Evolutionary conservation across 2,797 vertebrate species (phyloP), one percentile per base, ranked within the genome.

Genomic region (Molossus alvarezi): DNA sequence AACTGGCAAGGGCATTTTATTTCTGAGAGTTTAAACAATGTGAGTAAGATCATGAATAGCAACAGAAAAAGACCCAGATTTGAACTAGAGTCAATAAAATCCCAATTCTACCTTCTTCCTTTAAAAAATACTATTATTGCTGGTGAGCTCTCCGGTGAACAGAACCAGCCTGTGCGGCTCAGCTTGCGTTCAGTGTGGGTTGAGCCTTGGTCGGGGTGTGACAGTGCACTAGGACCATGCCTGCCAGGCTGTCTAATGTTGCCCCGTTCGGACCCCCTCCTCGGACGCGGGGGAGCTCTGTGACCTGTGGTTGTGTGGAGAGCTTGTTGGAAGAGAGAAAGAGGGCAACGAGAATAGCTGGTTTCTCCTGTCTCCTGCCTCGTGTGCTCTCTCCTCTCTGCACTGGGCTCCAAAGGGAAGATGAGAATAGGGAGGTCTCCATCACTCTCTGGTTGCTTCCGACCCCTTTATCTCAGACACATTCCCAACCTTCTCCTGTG

Each of bases 371-470:
- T 41, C 37, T 51, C 29, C 18, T 33, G 2, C 6, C 14, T 45
- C 71, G 12, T 14, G 10, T n/a, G 17, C 8, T 58, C n/a, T 9
- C 2, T 37, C 25, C 33, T 13, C 12, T 60, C 27, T 69, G 14
- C 27, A 21, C 18, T 57, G 45, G 14, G 4, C 11, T 9, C 23
- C 9, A 4, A 4, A 14, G 8, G 6, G 15, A 72, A 33, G 14
- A 11, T 4, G 14, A 41, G 4, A 25, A 60, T 17, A 0, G 0
- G 6, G 67, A 45, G 23, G 1, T n/a, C 29, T 80, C 55, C 21
- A 8, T 45, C 48, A 29, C n/a, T 33, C 3, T 7, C 10, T 14
- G 25, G 4, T 62, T 53, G 9, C 57, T 83, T 23, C 2, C 15
- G 12, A 29, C 8, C 76, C 14, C 0, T 48, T 23, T 81, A 15